A percentile compares a stretch with the other conserved stretches of the same genome.
These are phyloP conservation scores for Cassiopea xamachana DNA, from an alignment of 30 jellyfish, hydroid and myxozoan species.

Conservation along the genomic window DNA sequence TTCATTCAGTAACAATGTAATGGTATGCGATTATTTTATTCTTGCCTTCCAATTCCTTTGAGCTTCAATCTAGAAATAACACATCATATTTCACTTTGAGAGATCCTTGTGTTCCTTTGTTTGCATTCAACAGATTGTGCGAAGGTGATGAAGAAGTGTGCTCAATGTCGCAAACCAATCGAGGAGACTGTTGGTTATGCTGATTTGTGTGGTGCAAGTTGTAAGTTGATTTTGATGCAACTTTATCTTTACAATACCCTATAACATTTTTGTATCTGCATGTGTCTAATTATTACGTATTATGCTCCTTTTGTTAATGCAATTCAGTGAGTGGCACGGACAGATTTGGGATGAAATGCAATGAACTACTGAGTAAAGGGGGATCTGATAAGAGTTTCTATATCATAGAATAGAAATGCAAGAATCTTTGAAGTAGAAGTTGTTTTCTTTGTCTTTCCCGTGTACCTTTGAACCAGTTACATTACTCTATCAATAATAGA, in stretches of 20 bases:
- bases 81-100: neutral
- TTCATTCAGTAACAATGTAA: no score
- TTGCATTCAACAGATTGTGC: slow-evolving; percentile 67
- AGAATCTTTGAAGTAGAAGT: no score
- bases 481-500: no score
- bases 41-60: neutral
- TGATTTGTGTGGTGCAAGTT: slow-evolving; percentile 55
- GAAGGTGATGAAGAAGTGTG: slow-evolving; percentile 84
- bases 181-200: slow-evolving; percentile 53
- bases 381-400: no score
- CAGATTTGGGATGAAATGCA: no score
- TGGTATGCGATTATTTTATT: no score
- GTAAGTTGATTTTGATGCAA: neutral
- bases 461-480: no score
- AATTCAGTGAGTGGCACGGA: no score
- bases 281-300: neutral
- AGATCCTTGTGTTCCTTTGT: neutral
- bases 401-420: no score
- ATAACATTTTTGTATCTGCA: neutral
- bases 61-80: neutral
- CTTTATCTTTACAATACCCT: neutral
- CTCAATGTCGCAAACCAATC: slow-evolving; percentile 78
- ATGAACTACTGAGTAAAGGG: no score
- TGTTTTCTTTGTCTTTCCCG: no score
- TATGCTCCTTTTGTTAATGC: no score